phyloP scores from a whole-genome alignment of 2,797 vertebrate genomes.

The Botia almorhae region DNA sequence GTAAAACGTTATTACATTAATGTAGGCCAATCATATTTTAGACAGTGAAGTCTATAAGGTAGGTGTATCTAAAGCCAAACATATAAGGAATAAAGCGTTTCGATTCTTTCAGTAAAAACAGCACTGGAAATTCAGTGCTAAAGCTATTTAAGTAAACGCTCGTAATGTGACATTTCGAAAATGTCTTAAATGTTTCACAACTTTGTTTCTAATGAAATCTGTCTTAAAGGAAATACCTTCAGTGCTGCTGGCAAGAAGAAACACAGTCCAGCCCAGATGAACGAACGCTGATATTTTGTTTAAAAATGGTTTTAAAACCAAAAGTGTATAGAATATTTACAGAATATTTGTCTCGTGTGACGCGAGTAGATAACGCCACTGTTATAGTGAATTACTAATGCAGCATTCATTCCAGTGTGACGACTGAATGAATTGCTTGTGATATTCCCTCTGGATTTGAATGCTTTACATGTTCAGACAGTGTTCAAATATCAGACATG shows the following conservation, averaged over 20 bases:
- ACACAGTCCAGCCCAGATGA: no score
- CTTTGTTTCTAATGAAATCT: not conserved
- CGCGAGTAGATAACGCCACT: not conserved
- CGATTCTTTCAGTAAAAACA: no score
- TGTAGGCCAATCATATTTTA: no score
- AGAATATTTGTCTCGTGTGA: conserved; percentile 8
- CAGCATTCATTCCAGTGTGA: conserved; percentile 7
- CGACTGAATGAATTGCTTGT: not conserved
- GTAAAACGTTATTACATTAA: no score
- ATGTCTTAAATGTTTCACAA: not conserved
- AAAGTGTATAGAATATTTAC: not conserved
- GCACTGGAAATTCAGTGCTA: no score
- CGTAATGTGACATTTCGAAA: not conserved
- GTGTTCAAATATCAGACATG: conserved; percentile 7
- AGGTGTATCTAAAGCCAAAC: no score
- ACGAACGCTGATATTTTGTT: not conserved
- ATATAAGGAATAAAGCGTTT: no score
- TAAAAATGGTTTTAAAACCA: not conserved
- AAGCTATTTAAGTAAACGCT: no score
- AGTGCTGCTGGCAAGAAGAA: not conserved
- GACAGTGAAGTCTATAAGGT: no score
- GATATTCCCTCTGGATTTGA: conserved; percentile 6
- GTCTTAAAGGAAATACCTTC: not conserved
- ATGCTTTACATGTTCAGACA: conserved; percentile 19
- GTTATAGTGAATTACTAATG: not conserved